Evolutionary conservation across 64 coral and sea anemone genomes (phyloP).

Genomic region (Astreopora myriophthalma): DNA sequence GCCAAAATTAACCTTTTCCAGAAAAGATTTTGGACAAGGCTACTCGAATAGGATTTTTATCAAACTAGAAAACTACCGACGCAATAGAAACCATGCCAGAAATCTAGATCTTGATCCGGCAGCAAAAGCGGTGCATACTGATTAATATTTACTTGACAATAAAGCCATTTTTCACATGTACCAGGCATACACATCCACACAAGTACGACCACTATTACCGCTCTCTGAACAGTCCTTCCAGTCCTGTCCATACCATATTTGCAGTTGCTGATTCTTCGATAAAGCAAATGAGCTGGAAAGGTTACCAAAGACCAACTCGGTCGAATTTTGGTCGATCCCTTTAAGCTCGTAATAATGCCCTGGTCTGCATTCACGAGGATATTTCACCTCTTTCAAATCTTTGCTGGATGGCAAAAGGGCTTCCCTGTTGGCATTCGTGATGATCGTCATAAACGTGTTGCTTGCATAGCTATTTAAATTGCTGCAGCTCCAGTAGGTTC

Average conservation of each 20-base stretch:
- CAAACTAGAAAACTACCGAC: too few relatives aligned
- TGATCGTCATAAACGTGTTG: background rate
- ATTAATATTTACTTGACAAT: too few relatives aligned
- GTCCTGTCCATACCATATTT: slow-evolving; percentile 34
- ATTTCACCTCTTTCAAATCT: background rate
- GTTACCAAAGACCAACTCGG: background rate
- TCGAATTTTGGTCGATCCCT: background rate
- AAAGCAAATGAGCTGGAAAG: background rate
- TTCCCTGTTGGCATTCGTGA: background rate
- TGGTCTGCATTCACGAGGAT: background rate
- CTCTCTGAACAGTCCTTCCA: background rate
- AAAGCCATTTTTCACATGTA: slow-evolving; percentile 3
- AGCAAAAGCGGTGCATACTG: too few relatives aligned
- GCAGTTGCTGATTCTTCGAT: background rate
- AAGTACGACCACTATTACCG: background rate
- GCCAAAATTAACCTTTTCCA: too few relatives aligned
- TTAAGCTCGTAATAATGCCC: background rate
- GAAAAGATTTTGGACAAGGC: too few relatives aligned
- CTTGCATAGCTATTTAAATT: background rate
- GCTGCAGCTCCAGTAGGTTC: slow-evolving; percentile 4
- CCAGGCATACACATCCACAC: slow-evolving; percentile 8
- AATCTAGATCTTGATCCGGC: too few relatives aligned
- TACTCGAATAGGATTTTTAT: too few relatives aligned
- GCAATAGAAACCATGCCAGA: too few relatives aligned
- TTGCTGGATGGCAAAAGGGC: background rate